Evolutionary conservation across 2,888 invertebrate species (phyloP).

Genomic region (Nymphalis urticae): DNA sequence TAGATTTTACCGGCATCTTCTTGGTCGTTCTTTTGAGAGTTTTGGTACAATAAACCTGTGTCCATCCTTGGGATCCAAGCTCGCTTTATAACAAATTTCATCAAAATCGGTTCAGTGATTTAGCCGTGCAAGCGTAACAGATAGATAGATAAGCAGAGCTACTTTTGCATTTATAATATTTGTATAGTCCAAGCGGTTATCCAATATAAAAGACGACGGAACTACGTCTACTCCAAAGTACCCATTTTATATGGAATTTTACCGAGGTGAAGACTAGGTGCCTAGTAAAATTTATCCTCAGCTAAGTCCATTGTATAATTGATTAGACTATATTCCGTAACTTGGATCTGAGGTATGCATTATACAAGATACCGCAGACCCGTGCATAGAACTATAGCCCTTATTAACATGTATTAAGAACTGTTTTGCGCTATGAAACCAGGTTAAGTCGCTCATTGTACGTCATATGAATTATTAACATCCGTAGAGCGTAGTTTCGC

Average conservation of each 20-base stretch:
- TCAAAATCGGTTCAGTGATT: too few species aligned
- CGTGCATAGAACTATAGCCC: neutral
- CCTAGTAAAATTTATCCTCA: slow-evolving; percentile 4
- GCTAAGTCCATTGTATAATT: slow-evolving; percentile 29
- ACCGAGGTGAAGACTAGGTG: slow-evolving; percentile 1
- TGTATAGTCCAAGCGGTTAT: too few species aligned
- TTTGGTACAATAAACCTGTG: too few species aligned
- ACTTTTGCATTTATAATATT: too few species aligned
- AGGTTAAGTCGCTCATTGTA: slow-evolving; percentile 13
- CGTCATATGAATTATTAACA: slow-evolving; percentile 33
- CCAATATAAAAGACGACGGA: too few species aligned
- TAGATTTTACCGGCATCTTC: too few species aligned
- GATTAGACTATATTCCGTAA: slow-evolving; percentile 23
- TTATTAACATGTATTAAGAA: slow-evolving; percentile 8
- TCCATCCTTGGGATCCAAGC: too few species aligned
- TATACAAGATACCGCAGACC: neutral
- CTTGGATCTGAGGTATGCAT: slow-evolving; percentile 21
- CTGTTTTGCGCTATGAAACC: slow-evolving; percentile 8
- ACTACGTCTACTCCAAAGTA: neutral
- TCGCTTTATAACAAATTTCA: too few species aligned
- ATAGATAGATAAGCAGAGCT: too few species aligned
- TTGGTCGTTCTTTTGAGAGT: too few species aligned
- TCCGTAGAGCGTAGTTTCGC: slow-evolving; percentile 19
- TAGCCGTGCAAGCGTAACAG: too few species aligned
- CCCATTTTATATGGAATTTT: neutral